A percentile compares a stretch with the other conserved stretches of the same genome.
Evolutionary conservation across 2,888 invertebrate genomes (phyloP).

Genomic region (Homarus gammarus): DNA sequence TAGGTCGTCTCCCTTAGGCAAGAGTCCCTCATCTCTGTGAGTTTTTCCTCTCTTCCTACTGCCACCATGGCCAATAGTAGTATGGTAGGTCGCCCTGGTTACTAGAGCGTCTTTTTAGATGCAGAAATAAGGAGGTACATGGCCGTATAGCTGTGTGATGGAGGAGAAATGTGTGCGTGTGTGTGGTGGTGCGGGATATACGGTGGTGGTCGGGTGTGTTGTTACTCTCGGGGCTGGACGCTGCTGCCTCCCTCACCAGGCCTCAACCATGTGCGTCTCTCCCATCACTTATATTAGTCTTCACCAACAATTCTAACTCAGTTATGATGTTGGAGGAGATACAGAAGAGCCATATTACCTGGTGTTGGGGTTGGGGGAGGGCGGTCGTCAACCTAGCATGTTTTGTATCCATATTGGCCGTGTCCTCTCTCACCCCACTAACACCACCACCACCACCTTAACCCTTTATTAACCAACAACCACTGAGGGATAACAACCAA

Average conservation of each 20-base stretch:
- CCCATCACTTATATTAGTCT: too few relatives aligned
- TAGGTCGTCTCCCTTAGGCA: conserved; percentile 60
- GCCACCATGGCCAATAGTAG: background rate
- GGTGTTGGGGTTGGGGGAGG: background rate
- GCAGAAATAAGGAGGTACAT: background rate
- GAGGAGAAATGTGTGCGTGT: background rate
- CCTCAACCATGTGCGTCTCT: background rate
- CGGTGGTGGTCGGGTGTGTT: conserved; percentile 20
- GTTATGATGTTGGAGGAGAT: background rate
- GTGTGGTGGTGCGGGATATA: conserved; percentile 23
- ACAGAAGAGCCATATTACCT: background rate
- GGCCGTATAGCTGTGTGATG: too few relatives aligned
- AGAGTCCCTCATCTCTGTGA: conserved; percentile 59
- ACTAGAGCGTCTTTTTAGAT: background rate
- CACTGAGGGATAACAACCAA: too few relatives aligned
- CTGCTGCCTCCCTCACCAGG: background rate
- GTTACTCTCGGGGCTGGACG: background rate
- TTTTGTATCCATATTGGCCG: conserved; percentile 20
- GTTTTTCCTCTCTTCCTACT: conserved; percentile 26
- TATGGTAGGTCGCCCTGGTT: background rate
- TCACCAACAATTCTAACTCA: too few relatives aligned
- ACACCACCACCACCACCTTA: background rate
- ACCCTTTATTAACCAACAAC: too few relatives aligned
- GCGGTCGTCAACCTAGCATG: conserved; percentile 6
- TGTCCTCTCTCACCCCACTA: background rate